Base-by-base conservation (phyloP, 2,797 vertebrate species). In the Corythornis leucogaster region DNA sequence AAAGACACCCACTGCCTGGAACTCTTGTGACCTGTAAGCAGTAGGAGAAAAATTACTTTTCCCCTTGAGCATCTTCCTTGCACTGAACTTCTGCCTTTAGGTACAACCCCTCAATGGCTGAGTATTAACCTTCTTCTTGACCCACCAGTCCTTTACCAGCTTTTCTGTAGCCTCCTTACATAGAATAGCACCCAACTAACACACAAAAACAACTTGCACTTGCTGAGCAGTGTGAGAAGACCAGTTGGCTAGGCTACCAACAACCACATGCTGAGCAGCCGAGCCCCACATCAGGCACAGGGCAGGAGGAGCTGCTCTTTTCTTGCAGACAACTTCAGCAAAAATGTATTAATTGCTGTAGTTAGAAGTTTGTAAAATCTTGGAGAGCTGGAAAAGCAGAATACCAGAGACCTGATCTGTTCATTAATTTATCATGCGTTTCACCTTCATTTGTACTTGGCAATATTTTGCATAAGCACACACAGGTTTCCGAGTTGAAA, bases 21-120 rank as follows among this genome's bases (percentile, higher is more conserved):
- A 58, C 63, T n/a, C n/a, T 26, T 46, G 15, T 0, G 3, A 8
- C 33, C 18, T 46, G 5, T 9, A 48, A 42, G 21, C 21, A 74
- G 40, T 0, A 45, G n/a, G 25, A 68, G 28, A 42, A 71, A 80
- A 79, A 54, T 4, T 1, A 40, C 9, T 20, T 5, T 7, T 78
- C 6, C 6, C 18, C 70, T 48, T 24, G 7, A 71, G 33, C 38
- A 63, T 46, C n/a, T 78, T 77, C 22, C 25, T 18, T 3, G 0
- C 19, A 2, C 0, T 38, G 50, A 75, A 45, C 25, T 38, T 51
- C 64, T 75, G 58, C 46, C 38, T 70, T n/a, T 54, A 79, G 13
- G 20, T 26, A 8, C n/a, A 5, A 30, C 6, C 0, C n/a, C 21
- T 11, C 12, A 7, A 1, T 2, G 2, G 12, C 31, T 0, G 5